A percentile compares a stretch with the other conserved stretches of the same genome.
These are phyloP conservation scores for Anguilla pacifica DNA, from an alignment of 2,797 vertebrate species.

Conservation along the genomic window DNA sequence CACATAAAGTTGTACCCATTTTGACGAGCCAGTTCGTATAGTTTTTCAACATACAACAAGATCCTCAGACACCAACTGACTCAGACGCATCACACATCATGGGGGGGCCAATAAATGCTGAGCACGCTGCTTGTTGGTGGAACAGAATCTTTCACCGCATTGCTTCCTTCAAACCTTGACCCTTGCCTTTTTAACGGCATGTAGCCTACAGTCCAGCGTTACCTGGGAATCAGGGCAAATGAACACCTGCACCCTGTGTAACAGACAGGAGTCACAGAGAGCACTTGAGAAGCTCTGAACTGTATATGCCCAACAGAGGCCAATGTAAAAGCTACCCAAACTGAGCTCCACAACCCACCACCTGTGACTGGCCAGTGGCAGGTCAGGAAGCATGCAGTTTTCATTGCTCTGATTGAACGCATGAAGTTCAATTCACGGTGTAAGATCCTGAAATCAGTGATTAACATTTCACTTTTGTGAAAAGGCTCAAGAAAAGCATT, in stretches of 20 bases:
- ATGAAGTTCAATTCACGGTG: neutral
- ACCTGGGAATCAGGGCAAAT: neutral
- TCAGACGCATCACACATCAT: neutral
- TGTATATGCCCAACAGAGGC: neutral
- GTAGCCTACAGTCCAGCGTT: neutral
- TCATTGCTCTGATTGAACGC: neutral
- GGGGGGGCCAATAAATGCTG: neutral
- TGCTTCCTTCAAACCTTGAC: neutral
- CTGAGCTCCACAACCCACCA: neutral
- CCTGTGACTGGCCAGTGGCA: neutral
- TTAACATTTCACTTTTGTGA: neutral
- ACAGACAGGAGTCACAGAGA: neutral
- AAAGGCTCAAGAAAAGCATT: neutral
- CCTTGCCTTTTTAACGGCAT: neutral
- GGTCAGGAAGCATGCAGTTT: neutral
- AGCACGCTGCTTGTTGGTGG: neutral
- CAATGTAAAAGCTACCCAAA: neutral
- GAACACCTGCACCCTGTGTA: neutral
- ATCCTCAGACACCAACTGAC: neutral
- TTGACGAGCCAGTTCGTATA: neutral
- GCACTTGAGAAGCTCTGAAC: neutral
- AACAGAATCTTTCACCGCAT: neutral
- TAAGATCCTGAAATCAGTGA: neutral
- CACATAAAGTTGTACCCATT: neutral
- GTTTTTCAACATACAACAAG: neutral